Evolutionary conservation across 2,888 invertebrate genomes (phyloP), one percentile per base, ranked within the genome.

Genomic region (Rhimphoctona megacephalus): DNA sequence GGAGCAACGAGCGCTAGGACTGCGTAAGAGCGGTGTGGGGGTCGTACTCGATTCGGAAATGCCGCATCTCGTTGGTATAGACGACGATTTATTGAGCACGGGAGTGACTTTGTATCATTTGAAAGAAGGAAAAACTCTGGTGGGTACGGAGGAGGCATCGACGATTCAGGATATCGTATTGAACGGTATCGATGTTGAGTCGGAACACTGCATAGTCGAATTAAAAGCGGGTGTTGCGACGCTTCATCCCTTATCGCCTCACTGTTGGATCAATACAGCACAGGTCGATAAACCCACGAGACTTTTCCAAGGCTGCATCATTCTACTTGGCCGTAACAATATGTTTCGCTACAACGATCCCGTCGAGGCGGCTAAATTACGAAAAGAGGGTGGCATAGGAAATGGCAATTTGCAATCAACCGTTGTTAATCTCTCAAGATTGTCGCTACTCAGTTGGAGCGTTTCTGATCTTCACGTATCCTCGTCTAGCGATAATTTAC

Each of bases 271-370:
- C 87, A 98, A 98, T 95, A 97, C 97, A 19, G 96, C 97, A 89
- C 96, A 97, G 87, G 96, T 98, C 72, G 97, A 97, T 93, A 96
- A 96, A 88, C 97, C 98, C 0, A 97, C 97, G 77, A 96, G 97
- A 90, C 96, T 98, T 67, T 97, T 97, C 81, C 98, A 98, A 94
- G 97, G 97, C 52, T 97, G 97, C 94, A 97, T 97, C 86, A 96
- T 98, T 9, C 94, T 97, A 6, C 95, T 97, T 86, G 97, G 97
- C 0, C 96, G 97, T 84, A 97, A 97, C 70, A 97, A 97, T 93
- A 97, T 97, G 96, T 97, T 97, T 94, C 97, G 98, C 61, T 98
- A 98, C 94, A 98, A 98, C 95, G 98, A 98, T 95, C 98, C 98
- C 17, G 97, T 96, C 0, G 98, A 98, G 93, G 98, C 98, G 2